Base-by-base conservation (phyloP, 1,140 invertebrate genomes). In the Drosophila varians region DNA sequence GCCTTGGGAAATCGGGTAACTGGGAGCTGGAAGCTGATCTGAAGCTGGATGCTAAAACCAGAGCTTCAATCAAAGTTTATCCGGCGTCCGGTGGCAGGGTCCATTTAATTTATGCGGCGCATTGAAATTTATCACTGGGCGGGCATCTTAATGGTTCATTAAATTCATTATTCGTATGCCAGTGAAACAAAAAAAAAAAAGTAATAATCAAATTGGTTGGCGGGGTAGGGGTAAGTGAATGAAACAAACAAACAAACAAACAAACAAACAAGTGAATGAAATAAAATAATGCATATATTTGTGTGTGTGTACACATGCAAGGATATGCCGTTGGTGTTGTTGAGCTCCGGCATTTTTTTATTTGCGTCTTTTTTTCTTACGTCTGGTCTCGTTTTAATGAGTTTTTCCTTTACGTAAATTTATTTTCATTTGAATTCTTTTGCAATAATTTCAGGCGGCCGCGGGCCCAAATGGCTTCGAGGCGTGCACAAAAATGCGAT, bases 61-160 rank as follows among this genome's bases (percentile, higher is more conserved):
- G 12, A 26, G 16, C 47, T 46, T 49, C 77, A 76, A 80, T 82
- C 77, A 74, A 68, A 61, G 68, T 62, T 54, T 21, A 9, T n/a
- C 28, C 23, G 28, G 51, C n/a, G 71, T 40, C 46, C 42, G 28
- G 36, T n/a, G 12, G 45, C 31, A 25, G 65, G 56, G 49, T 55
- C 40, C 75, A 76, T 87, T 86, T 86, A 87, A 87, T 86, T 87
- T 86, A 86, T 86, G 82, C 82, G 34, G 18, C 62, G 77, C 82
- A 82, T 74, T 68, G 73, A 74, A 87, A 86, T 86, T 77, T 86
- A 86, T 86, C 74, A 87, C 82, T 87, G 53, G 77, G 19, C 82
- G 34, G 80, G 82, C 82, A 87, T 86, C 82, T 87, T 86, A 86
- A 86, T 86, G 82, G 82, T 86, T 86, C 82, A 86, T 86, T 86